phyloP scores from a whole-genome alignment of 2,888 invertebrate species.

The Crocallis elinguaria region DNA sequence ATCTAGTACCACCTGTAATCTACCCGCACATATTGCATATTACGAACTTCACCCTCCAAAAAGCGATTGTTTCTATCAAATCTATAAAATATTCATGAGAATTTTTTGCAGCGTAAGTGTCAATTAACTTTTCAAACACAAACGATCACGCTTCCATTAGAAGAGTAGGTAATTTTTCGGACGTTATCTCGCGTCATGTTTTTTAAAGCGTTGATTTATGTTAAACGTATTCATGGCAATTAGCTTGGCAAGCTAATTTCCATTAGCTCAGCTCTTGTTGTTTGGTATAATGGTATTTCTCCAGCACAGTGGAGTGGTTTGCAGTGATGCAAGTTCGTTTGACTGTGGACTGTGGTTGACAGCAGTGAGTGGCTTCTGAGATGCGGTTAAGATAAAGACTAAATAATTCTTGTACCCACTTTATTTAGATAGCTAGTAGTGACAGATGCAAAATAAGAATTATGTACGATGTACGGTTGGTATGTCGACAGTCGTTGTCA shows the following conservation, averaged over 20 bases:
- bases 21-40: not conserved
- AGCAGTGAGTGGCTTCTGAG: too few species aligned
- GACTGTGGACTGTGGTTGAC: not conserved
- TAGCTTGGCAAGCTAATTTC: conserved; percentile 62
- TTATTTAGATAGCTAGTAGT: too few species aligned
- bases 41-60: not conserved
- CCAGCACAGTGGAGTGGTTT: conserved; percentile 25
- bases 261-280: conserved; percentile 57
- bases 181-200: conserved; percentile 54
- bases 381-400: too few species aligned
- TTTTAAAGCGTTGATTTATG: conserved; percentile 65
- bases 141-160: conserved; percentile 29
- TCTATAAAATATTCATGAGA: conserved; percentile 26
- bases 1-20: too few species aligned
- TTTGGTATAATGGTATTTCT: conserved; percentile 47
- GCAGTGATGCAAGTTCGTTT: conserved; percentile 15
- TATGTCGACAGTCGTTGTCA: too few species aligned
- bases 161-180: conserved; percentile 34
- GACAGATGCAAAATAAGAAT: too few species aligned
- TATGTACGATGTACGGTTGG: too few species aligned
- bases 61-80: conserved; percentile 5
- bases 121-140: conserved; percentile 31
- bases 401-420: too few species aligned
- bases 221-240: conserved; percentile 67
- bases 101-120: conserved; percentile 26